Percentiles rank a stretch among this genome's conserved stretches.
These are phyloP conservation scores for Pseudeuparius sepicola DNA, from an alignment of 2,888 invertebrate genomes.

Conservation along the genomic window DNA sequence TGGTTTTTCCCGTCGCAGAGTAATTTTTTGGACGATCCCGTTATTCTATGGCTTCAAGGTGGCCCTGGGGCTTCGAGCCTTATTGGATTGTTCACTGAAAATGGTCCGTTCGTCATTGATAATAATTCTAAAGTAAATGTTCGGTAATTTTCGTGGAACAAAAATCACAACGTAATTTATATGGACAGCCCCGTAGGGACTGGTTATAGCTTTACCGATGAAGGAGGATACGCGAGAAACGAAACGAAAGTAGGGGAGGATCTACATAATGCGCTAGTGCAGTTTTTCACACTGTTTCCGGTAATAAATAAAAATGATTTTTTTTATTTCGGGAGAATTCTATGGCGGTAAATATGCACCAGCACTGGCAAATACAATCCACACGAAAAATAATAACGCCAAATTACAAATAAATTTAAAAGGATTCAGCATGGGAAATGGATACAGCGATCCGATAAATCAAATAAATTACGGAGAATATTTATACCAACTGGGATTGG, in stretches of 20 bases:
- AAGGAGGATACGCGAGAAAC: conserved; percentile 65
- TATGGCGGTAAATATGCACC: conserved; percentile 74
- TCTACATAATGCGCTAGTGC: conserved; percentile 60
- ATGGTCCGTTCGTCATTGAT: conserved; percentile 59
- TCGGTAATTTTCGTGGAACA: conserved; percentile 45
- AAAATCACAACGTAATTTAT: conserved; percentile 49
- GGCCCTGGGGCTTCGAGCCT: conserved; percentile 71
- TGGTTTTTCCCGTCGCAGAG: conserved; percentile 74
- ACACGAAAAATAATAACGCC: conserved; percentile 47
- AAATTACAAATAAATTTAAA: conserved; percentile 54
- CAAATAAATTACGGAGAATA: conserved; percentile 62
- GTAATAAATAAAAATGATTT: conserved; percentile 61
- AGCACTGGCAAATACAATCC: conserved; percentile 58
- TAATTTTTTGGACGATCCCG: conserved; percentile 46
- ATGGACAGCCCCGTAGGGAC: conserved; percentile 88
- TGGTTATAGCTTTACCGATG: conserved; percentile 79
- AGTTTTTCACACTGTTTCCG: conserved; percentile 73
- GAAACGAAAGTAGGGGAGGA: conserved; percentile 69
- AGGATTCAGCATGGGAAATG: conserved; percentile 65
- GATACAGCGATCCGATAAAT: conserved; percentile 39
- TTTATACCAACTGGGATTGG: conserved; percentile 58
- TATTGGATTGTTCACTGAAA: conserved; percentile 67
- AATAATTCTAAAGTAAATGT: conserved; percentile 33
- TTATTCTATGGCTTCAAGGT: conserved; percentile 73
- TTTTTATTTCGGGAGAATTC: conserved; percentile 78